Evolutionary conservation across 2,888 invertebrate genomes (phyloP).

Genomic region (Tetragonisca angustula): DNA sequence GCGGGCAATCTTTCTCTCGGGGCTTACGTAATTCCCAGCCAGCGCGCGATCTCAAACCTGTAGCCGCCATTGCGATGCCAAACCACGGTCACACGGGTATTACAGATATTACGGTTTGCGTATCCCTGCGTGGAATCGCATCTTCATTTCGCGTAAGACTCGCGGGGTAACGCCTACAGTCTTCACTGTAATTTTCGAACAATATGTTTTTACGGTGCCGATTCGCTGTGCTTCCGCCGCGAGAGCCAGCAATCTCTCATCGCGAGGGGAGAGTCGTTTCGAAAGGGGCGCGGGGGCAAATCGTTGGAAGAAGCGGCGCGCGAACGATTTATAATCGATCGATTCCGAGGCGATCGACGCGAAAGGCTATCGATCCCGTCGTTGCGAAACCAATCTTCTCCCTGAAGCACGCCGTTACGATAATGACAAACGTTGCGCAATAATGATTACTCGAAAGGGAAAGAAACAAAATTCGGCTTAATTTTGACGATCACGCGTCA

Average conservation of each 20-base stretch:
- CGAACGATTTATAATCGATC: conserved; percentile 39
- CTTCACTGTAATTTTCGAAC: conserved; percentile 40
- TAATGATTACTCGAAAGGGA: no score
- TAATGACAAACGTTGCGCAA: no score
- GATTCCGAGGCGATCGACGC: conserved; percentile 20
- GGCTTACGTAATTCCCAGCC: conserved; percentile 56
- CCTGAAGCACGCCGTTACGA: background rate
- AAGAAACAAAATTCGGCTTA: no score
- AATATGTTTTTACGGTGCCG: conserved; percentile 42
- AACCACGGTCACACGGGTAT: conserved; percentile 71
- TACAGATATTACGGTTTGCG: conserved; percentile 56
- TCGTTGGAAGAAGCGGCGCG: background rate
- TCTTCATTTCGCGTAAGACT: conserved; percentile 42
- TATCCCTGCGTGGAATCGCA: conserved; percentile 44
- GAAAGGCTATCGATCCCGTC: conserved; percentile 31
- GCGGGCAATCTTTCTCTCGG: conserved; percentile 46
- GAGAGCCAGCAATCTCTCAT: conserved; percentile 27
- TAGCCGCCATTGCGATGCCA: conserved; percentile 37
- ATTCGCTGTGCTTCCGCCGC: conserved; percentile 30
- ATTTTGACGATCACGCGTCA: conserved; percentile 10
- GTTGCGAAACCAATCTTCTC: conserved; percentile 19
- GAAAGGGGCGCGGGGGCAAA: background rate
- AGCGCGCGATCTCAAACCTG: conserved; percentile 34
- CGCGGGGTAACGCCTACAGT: conserved; percentile 2
- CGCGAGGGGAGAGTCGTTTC: no score